Evolutionary conservation across 2,797 vertebrate genomes (phyloP).

Genomic region (Gila robusta): DNA sequence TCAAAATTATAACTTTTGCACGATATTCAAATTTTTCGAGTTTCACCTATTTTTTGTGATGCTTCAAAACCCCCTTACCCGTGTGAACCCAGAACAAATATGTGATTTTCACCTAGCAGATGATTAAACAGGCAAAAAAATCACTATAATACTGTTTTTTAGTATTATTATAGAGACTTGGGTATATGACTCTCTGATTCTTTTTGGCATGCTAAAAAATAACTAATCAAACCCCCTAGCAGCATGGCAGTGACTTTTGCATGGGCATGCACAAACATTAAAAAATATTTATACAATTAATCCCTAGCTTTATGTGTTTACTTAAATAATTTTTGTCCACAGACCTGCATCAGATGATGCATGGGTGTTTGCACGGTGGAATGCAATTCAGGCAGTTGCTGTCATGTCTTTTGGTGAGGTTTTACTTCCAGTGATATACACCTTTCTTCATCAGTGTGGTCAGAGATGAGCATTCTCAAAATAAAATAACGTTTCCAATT

Average conservation of each 20-base stretch:
- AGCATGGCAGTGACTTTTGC: not conserved
- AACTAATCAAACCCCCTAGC: not conserved
- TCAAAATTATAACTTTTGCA: too few species aligned
- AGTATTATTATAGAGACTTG: not conserved
- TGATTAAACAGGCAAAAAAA: not conserved
- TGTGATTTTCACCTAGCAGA: not conserved
- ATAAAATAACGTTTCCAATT: not conserved
- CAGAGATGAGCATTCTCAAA: not conserved
- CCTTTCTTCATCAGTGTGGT: not conserved
- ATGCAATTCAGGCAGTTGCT: constrained; percentile 89
- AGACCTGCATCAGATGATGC: constrained; percentile 86
- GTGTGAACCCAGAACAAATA: not conserved
- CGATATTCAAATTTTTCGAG: too few species aligned
- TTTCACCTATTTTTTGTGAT: not conserved
- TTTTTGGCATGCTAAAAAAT: not conserved
- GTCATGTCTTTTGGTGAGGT: constrained; percentile 97
- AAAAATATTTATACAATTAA: not conserved
- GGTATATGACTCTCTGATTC: not conserved
- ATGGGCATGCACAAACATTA: not conserved
- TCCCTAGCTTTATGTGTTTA: not conserved
- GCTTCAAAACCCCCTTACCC: not conserved
- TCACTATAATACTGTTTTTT: not conserved
- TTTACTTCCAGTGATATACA: not conserved
- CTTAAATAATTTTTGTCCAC: constrained; percentile 46
- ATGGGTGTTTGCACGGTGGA: constrained; percentile 92